Percentiles rank a stretch among this genome's conserved stretches.
Evolutionary conservation across 2,888 invertebrate genomes (phyloP).

Genomic region (Lysandra bellargus): DNA sequence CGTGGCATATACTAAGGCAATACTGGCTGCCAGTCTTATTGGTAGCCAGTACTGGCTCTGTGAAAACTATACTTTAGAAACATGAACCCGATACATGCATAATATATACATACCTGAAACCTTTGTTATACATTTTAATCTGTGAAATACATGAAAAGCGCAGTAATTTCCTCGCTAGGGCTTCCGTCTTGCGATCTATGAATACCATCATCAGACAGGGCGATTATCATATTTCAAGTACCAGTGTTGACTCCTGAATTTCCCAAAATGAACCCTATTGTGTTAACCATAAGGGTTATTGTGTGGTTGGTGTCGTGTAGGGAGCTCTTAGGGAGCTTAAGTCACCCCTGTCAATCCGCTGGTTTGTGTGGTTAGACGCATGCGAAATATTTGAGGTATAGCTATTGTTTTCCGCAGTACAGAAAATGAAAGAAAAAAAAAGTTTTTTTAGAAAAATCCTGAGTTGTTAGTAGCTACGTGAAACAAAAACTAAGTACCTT

Average conservation of each 20-base stretch:
- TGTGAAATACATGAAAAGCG: constrained; percentile 52
- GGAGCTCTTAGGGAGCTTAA: constrained; percentile 65
- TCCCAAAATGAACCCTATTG: constrained; percentile 39
- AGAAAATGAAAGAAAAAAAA: background rate
- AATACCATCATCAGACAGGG: constrained; percentile 72
- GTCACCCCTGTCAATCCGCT: constrained; percentile 59
- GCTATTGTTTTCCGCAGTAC: constrained; percentile 43
- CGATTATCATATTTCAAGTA: constrained; percentile 76
- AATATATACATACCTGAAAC: background rate
- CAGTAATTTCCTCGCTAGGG: constrained; percentile 61
- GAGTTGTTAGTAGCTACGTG: background rate
- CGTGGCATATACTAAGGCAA: too few relatives aligned
- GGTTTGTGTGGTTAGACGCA: constrained; percentile 65
- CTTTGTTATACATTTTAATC: constrained; percentile 26
- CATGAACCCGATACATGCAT: background rate
- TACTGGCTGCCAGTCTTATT: too few relatives aligned
- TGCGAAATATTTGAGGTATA: constrained; percentile 66
- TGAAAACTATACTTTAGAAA: background rate
- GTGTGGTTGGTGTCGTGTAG: constrained; percentile 45
- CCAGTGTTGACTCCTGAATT: constrained; percentile 31
- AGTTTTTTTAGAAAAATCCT: background rate
- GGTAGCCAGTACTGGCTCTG: too few relatives aligned
- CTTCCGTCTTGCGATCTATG: constrained; percentile 67
- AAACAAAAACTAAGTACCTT: too few relatives aligned
- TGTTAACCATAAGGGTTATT: constrained; percentile 32